Evolutionary conservation across 2,113 vertebrate species (phyloP), one percentile per base, ranked within the genome.

Genomic region (Typhlomys cinereus): DNA sequence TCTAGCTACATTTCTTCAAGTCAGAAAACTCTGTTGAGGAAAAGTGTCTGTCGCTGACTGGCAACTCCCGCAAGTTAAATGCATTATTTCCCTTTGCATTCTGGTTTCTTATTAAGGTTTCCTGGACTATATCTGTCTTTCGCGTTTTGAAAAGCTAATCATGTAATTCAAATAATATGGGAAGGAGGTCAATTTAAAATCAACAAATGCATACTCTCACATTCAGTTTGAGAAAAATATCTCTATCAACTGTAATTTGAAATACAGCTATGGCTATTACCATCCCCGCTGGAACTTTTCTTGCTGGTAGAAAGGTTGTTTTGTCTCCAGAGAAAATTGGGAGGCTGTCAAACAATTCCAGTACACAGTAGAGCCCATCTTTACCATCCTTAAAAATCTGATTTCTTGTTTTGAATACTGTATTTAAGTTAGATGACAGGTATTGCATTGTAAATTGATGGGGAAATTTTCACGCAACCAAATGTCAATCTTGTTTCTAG

Each of bases 341-440:
- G 67, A 90, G 23, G 8, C 61, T 96, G 93, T 86, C 95, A 95
- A 93, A 79, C 75, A 89, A 78, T 89, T 89, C 76, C 34, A 84
- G 36, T 48, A 70, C 81, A 52, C 46, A 9, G 27, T 57, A 91
- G 34, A 88, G 36, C 69, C 83, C 61, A 86, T 75, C 61, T 44
- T 36, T 66, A 61, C 61, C 11, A 7, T 84, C 54, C 85, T 36
- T 75, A 44, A 81, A 88, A 54, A 41, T 44, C 67, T 93, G 89
- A 74, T 89, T 85, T 95, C 67, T 94, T 93, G 67, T 91, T 95
- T 90, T 87, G 89, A 96, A 94, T 92, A 78, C 81, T 87, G 39
- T 92, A 75, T 94, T 96, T 95, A 93, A 95, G 80, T 92, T 41
- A 71, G 71, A 90, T 87, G 92, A 90, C 86, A 94, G 94, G 36